Base-by-base conservation (phyloP, 2,888 invertebrate species). In the Leucophenga montana region DNA sequence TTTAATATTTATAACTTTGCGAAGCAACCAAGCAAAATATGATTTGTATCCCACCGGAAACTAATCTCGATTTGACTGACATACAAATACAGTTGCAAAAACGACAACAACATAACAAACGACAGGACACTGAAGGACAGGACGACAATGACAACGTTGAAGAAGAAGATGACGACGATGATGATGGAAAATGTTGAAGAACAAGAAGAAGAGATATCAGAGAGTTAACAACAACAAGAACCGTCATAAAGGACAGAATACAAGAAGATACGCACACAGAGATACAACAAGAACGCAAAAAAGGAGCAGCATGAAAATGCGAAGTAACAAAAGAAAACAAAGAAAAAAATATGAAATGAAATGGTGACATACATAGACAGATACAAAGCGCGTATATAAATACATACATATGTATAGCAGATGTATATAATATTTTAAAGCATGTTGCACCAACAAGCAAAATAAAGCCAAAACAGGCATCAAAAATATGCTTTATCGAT, bases 31-130 rank as follows among this genome's bases (percentile, higher is more conserved):
- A 80, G 75, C 80, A 80, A 80, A 75, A 83, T 80, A 83, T 83
- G 79, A 80, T 80, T 80, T 83, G 78, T 82, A 80, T 80, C 78
- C 82, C 82, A 80, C 73, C 78, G 79, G 82, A 83, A 83, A 84
- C 84, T 80, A 80, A 80, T 83, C 84, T 83, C 78, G 78, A 80
- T 79, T 82, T 79, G 73, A 78, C 77, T 78, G 76, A 82, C 75
- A 71, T 66, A 67, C 72, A 77, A 69, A 72, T 31, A 65, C 61
- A 59, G 48, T 59, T 31, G 31, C 62, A 69, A 59, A 61, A 46
- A 66, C 61, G 62, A 18, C 67, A 20, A 56, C 27, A 27, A 27
- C 27, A 27, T 2, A n/a, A 64, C 50, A 66, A 56, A 69, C 57
- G 13, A 48, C 64, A 56, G 61, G 61, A 61, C 59, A 61, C 80